A percentile compares a stretch with the other conserved stretches of the same genome.
phyloP scores from a whole-genome alignment of 92 coral and sea anemone genomes.

The Galaxea fascicularis region DNA sequence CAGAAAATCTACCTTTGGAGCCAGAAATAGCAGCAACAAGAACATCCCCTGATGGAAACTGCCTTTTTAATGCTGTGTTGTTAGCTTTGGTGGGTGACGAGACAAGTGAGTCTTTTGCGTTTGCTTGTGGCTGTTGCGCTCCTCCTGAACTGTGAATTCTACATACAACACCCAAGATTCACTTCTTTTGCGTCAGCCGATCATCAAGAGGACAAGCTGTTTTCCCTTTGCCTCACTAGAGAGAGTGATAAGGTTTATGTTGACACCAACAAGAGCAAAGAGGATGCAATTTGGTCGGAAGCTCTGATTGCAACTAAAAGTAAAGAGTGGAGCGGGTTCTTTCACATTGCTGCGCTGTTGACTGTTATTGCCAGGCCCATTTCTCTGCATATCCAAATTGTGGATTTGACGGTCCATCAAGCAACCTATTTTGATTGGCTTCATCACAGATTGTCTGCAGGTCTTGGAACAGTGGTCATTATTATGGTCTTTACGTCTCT shows the following conservation, averaged over 20 bases:
- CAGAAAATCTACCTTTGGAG: slow-evolving; percentile 12
- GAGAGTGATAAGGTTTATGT: slow-evolving; percentile 5
- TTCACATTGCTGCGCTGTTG: slow-evolving; percentile 64
- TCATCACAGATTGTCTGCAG: no score
- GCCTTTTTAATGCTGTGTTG: slow-evolving; percentile 36
- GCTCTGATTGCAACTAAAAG: slow-evolving; percentile 7
- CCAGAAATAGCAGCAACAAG: slow-evolving; percentile 37
- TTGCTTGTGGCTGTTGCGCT: slow-evolving; percentile 18
- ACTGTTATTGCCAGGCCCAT: slow-evolving; percentile 50
- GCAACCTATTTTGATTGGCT: no score
- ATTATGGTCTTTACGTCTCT: no score
- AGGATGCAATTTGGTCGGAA: slow-evolving; percentile 29
- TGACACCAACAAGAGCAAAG: slow-evolving; percentile 14
- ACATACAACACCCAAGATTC: slow-evolving; percentile 7
- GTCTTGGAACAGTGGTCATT: no score
- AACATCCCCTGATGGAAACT: slow-evolving; percentile 45
- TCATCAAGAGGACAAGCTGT: slow-evolving; percentile 10
- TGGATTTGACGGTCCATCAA: no score
- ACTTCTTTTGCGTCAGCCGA: neutral
- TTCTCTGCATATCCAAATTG: slow-evolving; percentile 61
- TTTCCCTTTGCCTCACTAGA: slow-evolving; percentile 3
- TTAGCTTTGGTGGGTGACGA: slow-evolving; percentile 18
- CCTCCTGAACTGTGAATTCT: slow-evolving; percentile 12
- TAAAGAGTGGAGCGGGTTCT: slow-evolving; percentile 59
- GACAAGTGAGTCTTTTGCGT: slow-evolving; percentile 21